Evolutionary conservation across 2,888 invertebrate species (phyloP).

Genomic region (Eutolmus rufibarbis): DNA sequence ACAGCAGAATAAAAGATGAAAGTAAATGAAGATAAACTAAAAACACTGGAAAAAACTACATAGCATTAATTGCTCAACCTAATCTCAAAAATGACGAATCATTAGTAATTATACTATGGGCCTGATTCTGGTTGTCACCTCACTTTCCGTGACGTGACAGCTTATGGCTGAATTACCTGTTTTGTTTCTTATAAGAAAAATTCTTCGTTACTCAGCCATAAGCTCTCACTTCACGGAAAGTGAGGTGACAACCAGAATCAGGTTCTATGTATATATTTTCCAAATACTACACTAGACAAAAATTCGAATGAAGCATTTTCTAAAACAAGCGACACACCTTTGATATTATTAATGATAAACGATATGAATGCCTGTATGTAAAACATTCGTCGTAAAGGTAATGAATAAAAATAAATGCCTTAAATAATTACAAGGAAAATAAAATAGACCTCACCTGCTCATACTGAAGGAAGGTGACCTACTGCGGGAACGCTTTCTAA

Average conservation of each 20-base stretch:
- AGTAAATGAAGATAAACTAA: neutral
- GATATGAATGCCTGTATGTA: neutral
- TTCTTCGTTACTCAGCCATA: too few species aligned
- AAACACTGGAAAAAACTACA: neutral
- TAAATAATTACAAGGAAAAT: neutral
- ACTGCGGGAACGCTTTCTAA: conserved; percentile 53
- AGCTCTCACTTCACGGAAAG: too few species aligned
- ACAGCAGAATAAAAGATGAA: neutral
- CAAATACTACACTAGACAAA: neutral
- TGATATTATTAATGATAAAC: neutral
- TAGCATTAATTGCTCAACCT: neutral
- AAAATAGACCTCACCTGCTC: conserved; percentile 49
- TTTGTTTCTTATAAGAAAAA: too few species aligned
- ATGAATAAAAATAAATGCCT: neutral
- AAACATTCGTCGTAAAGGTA: neutral
- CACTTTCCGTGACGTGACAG: too few species aligned
- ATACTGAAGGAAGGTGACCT: conserved; percentile 52
- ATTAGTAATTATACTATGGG: neutral
- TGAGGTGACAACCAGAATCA: too few species aligned
- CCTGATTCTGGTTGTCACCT: too few species aligned
- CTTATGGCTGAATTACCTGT: too few species aligned
- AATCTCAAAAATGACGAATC: neutral
- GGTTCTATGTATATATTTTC: neutral
- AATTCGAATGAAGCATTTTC: neutral
- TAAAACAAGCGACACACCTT: neutral